Evolutionary conservation across 1,140 invertebrate genomes (phyloP), one percentile per base, ranked within the genome.

Genomic region (Heterodera schachtii): DNA sequence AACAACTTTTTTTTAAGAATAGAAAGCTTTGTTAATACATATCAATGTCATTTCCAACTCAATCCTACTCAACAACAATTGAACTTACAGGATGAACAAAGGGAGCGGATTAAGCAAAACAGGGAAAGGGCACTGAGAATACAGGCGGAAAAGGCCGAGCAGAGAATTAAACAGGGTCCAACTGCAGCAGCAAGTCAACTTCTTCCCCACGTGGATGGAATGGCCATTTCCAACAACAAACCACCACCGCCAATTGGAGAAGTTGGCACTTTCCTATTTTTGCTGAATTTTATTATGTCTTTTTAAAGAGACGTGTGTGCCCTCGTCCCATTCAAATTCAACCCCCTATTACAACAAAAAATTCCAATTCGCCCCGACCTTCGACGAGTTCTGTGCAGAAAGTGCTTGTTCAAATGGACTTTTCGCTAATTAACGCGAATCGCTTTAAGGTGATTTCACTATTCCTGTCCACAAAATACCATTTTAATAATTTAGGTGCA

Each of bases 61-160:
- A 13, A 13, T 64, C 57, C 1, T 64, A 5, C 57, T 64, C 57
- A 13, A 1, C 57, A 19, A 19, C 19, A 64, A 64, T 19, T n/a
- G 21, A 81, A 83, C 31, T 81, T 47, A 83, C 82, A n/a, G 75
- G 75, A 84, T 16, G 79, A 83, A 60, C 82, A 83, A 73, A 60
- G 47, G 41, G 82, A 84, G 16, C 46, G 82, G n/a, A 70, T 81
- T 71, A 64, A 41, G 44, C 43, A 64, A 21, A 83, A 83, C 78
- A 44, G 82, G n/a, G 82, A 84, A 84, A 60, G 76, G 67, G 82
- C 82, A 2, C 44, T 82, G 41, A 82, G 43, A 47, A 82, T 44
- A 43, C 82, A 44, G 11, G 81, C 43, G 43, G 57, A 83, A 60
- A 44, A 46, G 31, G 57, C n/a, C n/a, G 47, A 57, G 41, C 21